phyloP scores from a whole-genome alignment of 1,140 invertebrate genomes.

The Plectus sambesii region DNA sequence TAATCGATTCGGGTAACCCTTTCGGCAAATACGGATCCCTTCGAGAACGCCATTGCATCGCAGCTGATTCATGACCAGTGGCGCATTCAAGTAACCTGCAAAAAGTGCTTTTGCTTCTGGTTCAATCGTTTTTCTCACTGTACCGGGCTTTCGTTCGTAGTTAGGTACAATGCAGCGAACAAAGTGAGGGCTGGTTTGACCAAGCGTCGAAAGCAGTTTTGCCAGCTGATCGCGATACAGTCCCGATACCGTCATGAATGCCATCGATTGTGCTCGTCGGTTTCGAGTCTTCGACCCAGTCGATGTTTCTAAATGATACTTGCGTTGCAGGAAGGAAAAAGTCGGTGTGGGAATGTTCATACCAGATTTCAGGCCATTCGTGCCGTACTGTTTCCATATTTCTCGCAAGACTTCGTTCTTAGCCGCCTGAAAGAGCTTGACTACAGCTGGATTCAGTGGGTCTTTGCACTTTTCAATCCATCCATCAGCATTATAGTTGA shows the following conservation, averaged over 20 bases:
- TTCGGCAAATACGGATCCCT: conserved; percentile 84
- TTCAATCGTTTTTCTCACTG: too few species aligned
- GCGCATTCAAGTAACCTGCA: conserved; percentile 76
- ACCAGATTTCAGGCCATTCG: too few species aligned
- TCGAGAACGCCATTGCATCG: conserved; percentile 70
- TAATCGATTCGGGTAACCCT: conserved; percentile 85
- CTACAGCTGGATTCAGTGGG: conserved; percentile 91
- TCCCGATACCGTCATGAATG: too few species aligned
- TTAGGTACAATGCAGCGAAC: conserved; percentile 95
- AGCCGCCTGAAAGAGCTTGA: conserved; percentile 63
- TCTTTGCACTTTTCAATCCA: conserved; percentile 99
- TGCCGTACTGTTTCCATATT: too few species aligned
- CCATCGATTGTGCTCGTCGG: conserved; percentile 10
- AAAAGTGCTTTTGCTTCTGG: too few species aligned
- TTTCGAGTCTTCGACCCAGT: not conserved
- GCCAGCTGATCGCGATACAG: conserved; percentile 31
- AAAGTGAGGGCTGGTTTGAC: conserved; percentile 38
- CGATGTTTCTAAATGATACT: too few species aligned
- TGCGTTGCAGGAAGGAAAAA: too few species aligned
- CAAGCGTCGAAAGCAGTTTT: conserved; percentile 31
- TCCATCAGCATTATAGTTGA: conserved; percentile 86
- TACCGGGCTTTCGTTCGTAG: conserved; percentile 79
- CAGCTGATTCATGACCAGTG: too few species aligned
- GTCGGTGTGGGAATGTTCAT: too few species aligned
- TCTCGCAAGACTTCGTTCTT: conserved; percentile 17